Conservation (phyloP, 2,113 vertebrate genomes). For the Agapornis roseicollis region DNA sequence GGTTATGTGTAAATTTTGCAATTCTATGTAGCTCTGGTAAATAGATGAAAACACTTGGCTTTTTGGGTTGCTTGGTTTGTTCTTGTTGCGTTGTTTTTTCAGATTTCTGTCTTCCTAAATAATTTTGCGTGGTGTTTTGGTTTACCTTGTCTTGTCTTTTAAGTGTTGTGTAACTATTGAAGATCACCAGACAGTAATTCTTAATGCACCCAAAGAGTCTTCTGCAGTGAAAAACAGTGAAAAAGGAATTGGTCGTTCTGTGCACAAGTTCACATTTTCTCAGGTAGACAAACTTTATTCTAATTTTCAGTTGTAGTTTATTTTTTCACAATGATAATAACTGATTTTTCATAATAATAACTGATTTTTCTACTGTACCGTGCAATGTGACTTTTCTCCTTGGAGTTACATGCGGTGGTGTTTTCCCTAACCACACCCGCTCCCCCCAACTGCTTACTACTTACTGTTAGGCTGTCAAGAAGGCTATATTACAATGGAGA, state of each 20-base stretch:
- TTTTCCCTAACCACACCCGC: not conserved
- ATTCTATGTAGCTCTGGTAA: not conserved
- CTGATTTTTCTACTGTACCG: not conserved
- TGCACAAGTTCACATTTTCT: slow-evolving; percentile 86
- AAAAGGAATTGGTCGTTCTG: slow-evolving; percentile 79
- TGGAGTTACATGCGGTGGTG: not conserved
- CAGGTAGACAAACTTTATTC: slow-evolving; percentile 63
- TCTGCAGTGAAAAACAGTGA: slow-evolving; percentile 83
- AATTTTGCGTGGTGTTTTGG: not conserved
- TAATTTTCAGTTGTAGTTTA: not conserved
- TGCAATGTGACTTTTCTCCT: not conserved
- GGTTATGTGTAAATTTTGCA: not conserved
- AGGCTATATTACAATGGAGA: not conserved
- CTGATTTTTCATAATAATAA: not conserved
- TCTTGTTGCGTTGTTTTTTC: not conserved
- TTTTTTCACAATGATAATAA: not conserved
- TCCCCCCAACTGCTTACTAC: not conserved
- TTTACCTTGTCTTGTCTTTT: not conserved
- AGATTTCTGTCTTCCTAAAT: not conserved
- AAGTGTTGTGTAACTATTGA: slow-evolving; percentile 85
- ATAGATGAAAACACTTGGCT: not conserved
- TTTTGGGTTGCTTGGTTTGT: not conserved
- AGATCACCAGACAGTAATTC: slow-evolving; percentile 73
- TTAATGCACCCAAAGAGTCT: slow-evolving; percentile 85
- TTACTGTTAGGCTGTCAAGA: not conserved